Evolutionary conservation across 2,797 vertebrate genomes (phyloP), one percentile per base, ranked within the genome.

Genomic region (Typhlichthys eigenmanni): DNA sequence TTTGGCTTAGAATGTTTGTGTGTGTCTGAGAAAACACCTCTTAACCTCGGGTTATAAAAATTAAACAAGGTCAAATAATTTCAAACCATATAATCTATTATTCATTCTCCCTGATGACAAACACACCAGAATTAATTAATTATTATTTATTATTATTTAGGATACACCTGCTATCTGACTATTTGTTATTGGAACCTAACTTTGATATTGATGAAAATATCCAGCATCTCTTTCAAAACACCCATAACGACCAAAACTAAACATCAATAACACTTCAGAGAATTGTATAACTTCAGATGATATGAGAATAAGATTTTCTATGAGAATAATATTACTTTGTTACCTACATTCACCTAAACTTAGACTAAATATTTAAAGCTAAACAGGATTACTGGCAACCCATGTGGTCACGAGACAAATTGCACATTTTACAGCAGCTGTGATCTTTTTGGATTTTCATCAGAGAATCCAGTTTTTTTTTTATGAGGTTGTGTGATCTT

Each of bases 1-100:
- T 54, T 2, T 14, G 43, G 62, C 17, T 70, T 50, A 56, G 55
- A 60, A 68, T 1, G 69, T 29, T 32, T 58, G 53, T 55, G 47
- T n/a, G 51, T 17, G 13, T 32, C 8, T 16, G 43, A 43, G 47
- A 47, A 58, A 75, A 13, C 16, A 34, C 7, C 14, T 55, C 24
- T 54, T 11, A 51, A 51, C 24, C 12, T 32, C 13, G 2, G 51
- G 32, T 24, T 13, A 14, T 61, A 55, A 60, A 50, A 51, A 11
- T 13, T 6, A n/a, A 55, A 52, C 14, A 34, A 61, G 24, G 9
- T 8, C 29, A 11, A 9, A 19, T 4, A 1, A 51, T 34, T 59
- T 60, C 16, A 29, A 60, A 60, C 50, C 5, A 45, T 8, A 47
- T 3, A 17, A 56, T 16, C 58, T 0, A 46, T 45, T 58, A 46